Evolutionary conservation across 2,888 invertebrate genomes (phyloP).

Genomic region (Bimastos eiseni): DNA sequence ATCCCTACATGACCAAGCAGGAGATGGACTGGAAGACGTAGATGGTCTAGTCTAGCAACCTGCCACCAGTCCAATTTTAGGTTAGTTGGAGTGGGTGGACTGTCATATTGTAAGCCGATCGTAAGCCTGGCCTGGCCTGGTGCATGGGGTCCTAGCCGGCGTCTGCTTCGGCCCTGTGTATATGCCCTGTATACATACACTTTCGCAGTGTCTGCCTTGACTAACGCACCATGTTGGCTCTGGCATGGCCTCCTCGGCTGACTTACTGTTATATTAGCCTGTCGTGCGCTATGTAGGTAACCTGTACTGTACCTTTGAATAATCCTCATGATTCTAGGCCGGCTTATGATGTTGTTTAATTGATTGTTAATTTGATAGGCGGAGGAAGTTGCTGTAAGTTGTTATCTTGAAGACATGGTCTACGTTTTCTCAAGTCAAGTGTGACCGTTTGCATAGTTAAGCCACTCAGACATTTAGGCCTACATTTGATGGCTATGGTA

Average conservation of each 20-base stretch:
- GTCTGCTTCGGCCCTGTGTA: neutral
- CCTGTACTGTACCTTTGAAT: neutral
- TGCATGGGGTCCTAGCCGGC: neutral
- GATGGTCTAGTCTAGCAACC: neutral
- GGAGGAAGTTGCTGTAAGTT: neutral
- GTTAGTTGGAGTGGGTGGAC: neutral
- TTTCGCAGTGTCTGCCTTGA: neutral
- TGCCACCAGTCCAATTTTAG: neutral
- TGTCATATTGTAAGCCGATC: neutral
- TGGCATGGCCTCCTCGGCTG: neutral
- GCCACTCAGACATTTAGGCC: too few species aligned
- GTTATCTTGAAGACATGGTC: neutral
- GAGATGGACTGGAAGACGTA: neutral
- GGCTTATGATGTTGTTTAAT: neutral
- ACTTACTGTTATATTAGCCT: neutral
- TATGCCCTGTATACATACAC: neutral
- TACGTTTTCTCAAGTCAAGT: neutral
- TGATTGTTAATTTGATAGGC: neutral
- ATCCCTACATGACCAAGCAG: neutral
- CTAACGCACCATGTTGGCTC: neutral
- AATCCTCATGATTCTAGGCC: neutral
- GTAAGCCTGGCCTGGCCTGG: neutral
- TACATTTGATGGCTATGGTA: too few species aligned
- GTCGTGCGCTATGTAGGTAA: neutral
- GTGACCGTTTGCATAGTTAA: neutral